Percentiles rank a stretch among this genome's conserved stretches.
Conservation (phyloP, 2,797 vertebrate genomes). For the Crypturellus tataupa region DNA sequence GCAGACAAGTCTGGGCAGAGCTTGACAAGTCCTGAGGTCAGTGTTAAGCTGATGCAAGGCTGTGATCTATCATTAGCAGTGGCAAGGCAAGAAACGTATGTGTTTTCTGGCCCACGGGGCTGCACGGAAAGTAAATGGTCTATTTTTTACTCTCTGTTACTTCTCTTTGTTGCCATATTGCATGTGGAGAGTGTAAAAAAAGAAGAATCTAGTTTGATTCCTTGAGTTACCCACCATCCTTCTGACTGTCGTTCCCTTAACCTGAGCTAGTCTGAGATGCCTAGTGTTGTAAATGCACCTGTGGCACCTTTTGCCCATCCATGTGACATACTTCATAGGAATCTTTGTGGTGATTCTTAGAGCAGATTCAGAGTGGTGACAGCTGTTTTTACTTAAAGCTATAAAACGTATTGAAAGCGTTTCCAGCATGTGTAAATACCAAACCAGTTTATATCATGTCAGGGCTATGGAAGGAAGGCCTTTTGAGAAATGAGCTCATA, state of each 20-base stretch:
- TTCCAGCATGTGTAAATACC: slow-evolving; percentile 26
- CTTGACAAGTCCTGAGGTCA: not conserved
- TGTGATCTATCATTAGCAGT: not conserved
- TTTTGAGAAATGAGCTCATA: slow-evolving; percentile 52
- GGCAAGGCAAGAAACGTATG: not conserved
- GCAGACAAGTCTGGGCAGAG: slow-evolving; percentile 51
- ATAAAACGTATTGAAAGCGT: not conserved
- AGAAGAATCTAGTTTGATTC: too few species aligned
- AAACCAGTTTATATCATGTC: slow-evolving; percentile 19
- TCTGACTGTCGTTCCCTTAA: too few species aligned
- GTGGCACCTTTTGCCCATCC: too few species aligned
- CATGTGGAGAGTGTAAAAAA: not conserved
- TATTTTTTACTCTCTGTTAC: fast-evolving
- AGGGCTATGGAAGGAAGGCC: not conserved
- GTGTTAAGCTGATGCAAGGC: not conserved
- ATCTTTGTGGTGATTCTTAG: not conserved
- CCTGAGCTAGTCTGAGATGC: not conserved
- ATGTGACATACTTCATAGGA: not conserved
- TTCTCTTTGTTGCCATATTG: not conserved
- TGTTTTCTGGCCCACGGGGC: not conserved
- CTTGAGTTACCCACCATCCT: too few species aligned
- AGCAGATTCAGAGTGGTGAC: not conserved
- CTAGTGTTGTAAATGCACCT: not conserved
- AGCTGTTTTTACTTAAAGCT: slow-evolving; percentile 75
- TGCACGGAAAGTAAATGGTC: not conserved